Evolutionary conservation across 2,888 invertebrate species (phyloP).

Genomic region (Heliconius cydno): DNA sequence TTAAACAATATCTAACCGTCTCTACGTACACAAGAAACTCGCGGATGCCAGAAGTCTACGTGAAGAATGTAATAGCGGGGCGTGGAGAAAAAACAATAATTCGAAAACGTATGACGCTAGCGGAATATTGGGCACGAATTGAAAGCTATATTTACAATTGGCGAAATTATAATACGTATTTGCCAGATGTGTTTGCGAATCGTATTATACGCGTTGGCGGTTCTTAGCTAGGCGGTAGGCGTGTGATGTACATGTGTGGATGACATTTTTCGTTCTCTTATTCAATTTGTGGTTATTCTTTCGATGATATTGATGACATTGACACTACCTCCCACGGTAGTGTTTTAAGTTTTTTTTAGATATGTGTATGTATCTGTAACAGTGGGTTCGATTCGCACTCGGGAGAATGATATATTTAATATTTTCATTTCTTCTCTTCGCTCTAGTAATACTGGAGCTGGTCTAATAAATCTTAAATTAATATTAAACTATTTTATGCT

Average conservation of each 20-base stretch:
- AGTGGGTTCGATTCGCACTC: too few relatives aligned
- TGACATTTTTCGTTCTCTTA: conserved; percentile 18
- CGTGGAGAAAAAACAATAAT: conserved; percentile 51
- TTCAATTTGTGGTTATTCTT: conserved; percentile 6
- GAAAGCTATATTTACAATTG: conserved; percentile 28
- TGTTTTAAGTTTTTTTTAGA: too few relatives aligned
- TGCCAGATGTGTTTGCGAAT: conserved; percentile 29
- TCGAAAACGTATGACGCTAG: conserved; percentile 51
- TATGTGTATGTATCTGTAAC: too few relatives aligned
- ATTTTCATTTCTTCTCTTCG: too few relatives aligned
- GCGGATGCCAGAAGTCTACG: conserved; percentile 60
- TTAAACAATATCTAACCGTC: conserved; percentile 42
- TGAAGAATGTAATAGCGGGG: conserved; percentile 60
- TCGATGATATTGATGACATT: background rate
- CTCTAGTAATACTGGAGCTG: too few relatives aligned
- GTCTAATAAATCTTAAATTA: background rate
- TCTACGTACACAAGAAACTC: conserved; percentile 52
- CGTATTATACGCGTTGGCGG: conserved; percentile 11
- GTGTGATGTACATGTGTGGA: background rate
- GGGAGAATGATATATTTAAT: too few relatives aligned
- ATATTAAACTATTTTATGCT: background rate
- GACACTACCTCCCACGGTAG: too few relatives aligned
- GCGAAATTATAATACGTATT: conserved; percentile 28
- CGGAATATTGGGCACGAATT: conserved; percentile 28
- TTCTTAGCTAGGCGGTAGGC: background rate